Percentiles rank a stretch among this genome's conserved stretches.
Evolutionary conservation across 2,888 invertebrate species (phyloP).

Genomic region (Drosophila quasianomalipes): DNA sequence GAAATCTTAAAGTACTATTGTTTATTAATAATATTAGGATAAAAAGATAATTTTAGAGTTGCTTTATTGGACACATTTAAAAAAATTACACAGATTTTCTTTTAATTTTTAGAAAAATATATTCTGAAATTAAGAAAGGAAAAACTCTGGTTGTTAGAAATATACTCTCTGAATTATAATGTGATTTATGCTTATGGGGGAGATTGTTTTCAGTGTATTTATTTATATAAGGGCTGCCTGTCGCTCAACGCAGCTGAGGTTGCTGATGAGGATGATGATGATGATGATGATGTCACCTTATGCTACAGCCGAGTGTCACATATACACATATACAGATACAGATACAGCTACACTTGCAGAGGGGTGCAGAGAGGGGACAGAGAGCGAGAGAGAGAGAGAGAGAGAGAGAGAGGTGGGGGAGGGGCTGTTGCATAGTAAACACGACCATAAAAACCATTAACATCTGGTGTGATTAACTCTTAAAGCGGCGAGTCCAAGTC

Average conservation of each 20-base stretch:
- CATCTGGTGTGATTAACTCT: conserved; percentile 85
- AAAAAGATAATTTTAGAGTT: too few species aligned
- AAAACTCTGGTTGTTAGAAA: neutral
- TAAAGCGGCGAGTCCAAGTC: conserved; percentile 61
- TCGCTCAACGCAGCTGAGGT: conserved; percentile 26
- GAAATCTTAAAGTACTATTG: too few species aligned
- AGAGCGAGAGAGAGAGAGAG: neutral
- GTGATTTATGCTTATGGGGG: accelerated
- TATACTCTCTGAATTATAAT: neutral
- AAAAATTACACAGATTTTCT: too few species aligned
- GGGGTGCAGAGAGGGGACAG: neutral
- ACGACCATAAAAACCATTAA: conserved; percentile 83
- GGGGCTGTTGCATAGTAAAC: conserved; percentile 59
- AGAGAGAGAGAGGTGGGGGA: neutral
- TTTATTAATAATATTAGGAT: too few species aligned
- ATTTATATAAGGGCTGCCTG: conserved; percentile 20
- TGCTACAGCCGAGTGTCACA: conserved; percentile 22
- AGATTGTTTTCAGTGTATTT: neutral
- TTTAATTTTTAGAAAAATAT: neutral
- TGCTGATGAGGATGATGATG: conserved; percentile 17
- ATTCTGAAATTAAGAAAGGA: neutral
- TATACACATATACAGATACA: conserved; percentile 10
- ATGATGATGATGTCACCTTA: conserved; percentile 47
- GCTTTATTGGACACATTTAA: too few species aligned
- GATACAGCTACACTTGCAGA: conserved; percentile 17